phyloP scores from a whole-genome alignment of 2,113 vertebrate genomes.

The Corythoichthys intestinalis region DNA sequence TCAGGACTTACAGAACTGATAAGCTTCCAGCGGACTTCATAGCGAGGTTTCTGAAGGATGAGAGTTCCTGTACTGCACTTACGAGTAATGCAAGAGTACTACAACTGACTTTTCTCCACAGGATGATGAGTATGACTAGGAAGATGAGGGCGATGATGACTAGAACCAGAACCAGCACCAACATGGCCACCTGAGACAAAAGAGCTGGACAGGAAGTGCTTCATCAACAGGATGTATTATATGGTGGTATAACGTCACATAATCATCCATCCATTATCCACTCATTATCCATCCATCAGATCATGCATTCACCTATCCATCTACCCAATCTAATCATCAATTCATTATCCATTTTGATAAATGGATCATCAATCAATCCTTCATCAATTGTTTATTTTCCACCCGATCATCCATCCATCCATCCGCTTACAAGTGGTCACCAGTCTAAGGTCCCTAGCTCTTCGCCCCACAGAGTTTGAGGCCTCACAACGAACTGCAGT shows the following conservation, averaged over 20 bases:
- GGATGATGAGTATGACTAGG: conserved; percentile 84
- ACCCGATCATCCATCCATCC: no score
- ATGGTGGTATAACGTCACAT: neutral
- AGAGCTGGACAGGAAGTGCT: conserved; percentile 66
- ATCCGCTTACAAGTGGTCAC: conserved; percentile 71
- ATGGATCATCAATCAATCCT: no score
- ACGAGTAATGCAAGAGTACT: no score
- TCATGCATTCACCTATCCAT: no score
- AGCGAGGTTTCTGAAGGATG: conserved; percentile 83
- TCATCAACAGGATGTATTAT: neutral
- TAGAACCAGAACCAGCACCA: conserved; percentile 83
- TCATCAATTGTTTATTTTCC: no score
- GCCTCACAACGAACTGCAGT: conserved; percentile 79
- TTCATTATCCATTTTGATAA: no score
- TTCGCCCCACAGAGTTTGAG: conserved; percentile 74
- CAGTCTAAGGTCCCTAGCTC: conserved; percentile 79
- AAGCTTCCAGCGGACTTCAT: conserved; percentile 91
- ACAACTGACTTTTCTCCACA: conserved; percentile 87
- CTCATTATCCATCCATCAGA: neutral
- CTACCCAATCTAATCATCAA: no score
- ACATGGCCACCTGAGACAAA: conserved; percentile 82
- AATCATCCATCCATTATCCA: neutral
- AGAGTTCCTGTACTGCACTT: no score
- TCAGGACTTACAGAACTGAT: conserved; percentile 91
- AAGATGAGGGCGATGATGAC: conserved; percentile 81